phyloP scores from a whole-genome alignment of 2,797 vertebrate species.

The Forpus xanthops region DNA sequence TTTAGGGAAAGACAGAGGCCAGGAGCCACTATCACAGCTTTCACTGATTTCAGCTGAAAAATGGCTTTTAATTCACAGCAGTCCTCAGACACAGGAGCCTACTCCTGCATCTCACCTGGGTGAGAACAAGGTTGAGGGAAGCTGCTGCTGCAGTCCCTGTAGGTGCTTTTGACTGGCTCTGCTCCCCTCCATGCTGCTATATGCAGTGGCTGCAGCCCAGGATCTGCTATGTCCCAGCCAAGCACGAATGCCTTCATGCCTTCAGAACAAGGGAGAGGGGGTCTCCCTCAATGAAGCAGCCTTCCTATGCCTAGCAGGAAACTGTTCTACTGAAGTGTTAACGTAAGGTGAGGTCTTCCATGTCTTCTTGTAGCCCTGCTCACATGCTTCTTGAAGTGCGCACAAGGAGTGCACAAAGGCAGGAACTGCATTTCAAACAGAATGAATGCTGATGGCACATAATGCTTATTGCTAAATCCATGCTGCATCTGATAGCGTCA shows the following conservation, averaged over 20 bases:
- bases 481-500: not conserved
- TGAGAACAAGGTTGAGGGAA: not conserved
- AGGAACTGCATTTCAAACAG: not conserved
- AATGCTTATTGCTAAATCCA: not conserved
- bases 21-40: not conserved
- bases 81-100: not conserved
- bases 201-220: not conserved
- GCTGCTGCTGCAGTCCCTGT: not conserved
- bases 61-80: not conserved
- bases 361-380: not conserved
- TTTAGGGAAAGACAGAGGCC: not conserved
- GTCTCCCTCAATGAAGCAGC: not conserved
- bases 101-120: not conserved
- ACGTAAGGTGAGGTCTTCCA: not conserved
- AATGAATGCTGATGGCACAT: conserved; percentile 9
- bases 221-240: rapidly evolving
- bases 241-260: not conserved
- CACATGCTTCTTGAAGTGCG: not conserved
- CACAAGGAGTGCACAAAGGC: not conserved
- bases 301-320: not conserved
- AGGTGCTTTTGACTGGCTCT: not conserved
- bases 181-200: not conserved
- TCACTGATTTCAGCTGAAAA: not conserved
- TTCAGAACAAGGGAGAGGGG: not conserved
- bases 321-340: not conserved